Evolutionary conservation across 1,140 invertebrate species (phyloP), one percentile per base, ranked within the genome.

Genomic region (Grapholita molesta): DNA sequence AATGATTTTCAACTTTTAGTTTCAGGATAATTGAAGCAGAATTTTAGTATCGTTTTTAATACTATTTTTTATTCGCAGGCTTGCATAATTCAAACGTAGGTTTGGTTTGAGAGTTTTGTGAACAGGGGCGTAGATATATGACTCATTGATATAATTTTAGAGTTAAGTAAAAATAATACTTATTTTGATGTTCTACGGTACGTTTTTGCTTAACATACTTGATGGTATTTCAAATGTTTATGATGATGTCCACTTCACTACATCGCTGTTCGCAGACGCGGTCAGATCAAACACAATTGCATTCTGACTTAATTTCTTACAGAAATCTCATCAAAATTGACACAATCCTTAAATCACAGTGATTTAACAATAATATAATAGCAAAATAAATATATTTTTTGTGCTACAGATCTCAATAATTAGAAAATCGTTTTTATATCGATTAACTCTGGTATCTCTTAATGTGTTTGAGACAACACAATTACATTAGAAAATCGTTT

Each of bases 1-100:
- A 55, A 70, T 35, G 25, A 67, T 48, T 67, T 67, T 67, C 66
- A 33, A 67, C 24, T 64, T 48, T 64, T 35, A 69, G 15, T 57
- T 61, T 30, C 21, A 48, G 24, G 33, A 38, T 0, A 12, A 12
- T 21, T 30, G 7, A 21, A 65, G 12, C 30, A 28, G n/a, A 25
- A 38, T 30, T 15, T n/a, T 61, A 8, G 15, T 30, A 25, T 38
- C n/a, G n/a, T 30, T 28, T 52, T 15, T 30, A 61, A 32, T 61
- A 61, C 3, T 2, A 15, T 9, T 61, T 30, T 6, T 30, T 30
- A 61, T 28, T n/a, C 15, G 18, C 12, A 61, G 55, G 55, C 55
- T 15, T 28, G n/a, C 12, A 28, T 28, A 15, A 28, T 28, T 15
- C 25, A 61, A 61, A 28, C 7, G 15, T n/a, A 30, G 3, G n/a